Evolutionary conservation across 2,797 vertebrate genomes (phyloP), one percentile per base, ranked within the genome.

Genomic region (Chrysocyon brachyurus): DNA sequence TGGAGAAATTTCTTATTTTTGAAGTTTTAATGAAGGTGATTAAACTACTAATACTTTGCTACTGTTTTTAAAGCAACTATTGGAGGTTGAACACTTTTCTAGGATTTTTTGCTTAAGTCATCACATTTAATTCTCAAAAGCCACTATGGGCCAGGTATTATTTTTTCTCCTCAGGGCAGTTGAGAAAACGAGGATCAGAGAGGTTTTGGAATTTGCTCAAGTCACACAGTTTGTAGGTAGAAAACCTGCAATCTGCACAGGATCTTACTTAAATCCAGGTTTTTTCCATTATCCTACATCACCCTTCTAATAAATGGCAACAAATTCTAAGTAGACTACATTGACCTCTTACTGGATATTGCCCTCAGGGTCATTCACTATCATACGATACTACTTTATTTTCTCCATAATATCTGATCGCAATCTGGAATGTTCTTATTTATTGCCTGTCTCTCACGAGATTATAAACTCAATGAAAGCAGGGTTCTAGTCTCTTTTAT

Each of bases 101-200:
- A 75, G 14, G 54, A 6, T 64, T 66, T 87, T 85, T 73, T 66
- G 57, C 52, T 73, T 83, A 86, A 57, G 17, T 17, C 83, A 36
- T 59, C 64, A 92, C 1, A 93, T 54, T 82, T 56, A 84, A 83
- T 79, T 63, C 57, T 93, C 33, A 66, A 59, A 96, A 93, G 31
- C 16, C 31, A 17, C 54, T 49, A 16, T 24, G 49, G 78, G 24
- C 3, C 46, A 56, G 28, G 16, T 36, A 70, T 52, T 87, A 83
- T 89, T 81, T 88, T 92, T 46, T 11, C n/a, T 33, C n/a, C 49
- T 89, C 26, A 33, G 59, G 17, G 56, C 16, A 72, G 36, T 2
- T 85, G 89, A 91, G 59, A 19, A 91, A 91, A 75, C 31, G 9
- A 46, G 26, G 61, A 77, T 70, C 70, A 33, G 21, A 88, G 9